Base-by-base conservation (phyloP, 2,888 invertebrate genomes). In the Drosophila stalkeri region DNA sequence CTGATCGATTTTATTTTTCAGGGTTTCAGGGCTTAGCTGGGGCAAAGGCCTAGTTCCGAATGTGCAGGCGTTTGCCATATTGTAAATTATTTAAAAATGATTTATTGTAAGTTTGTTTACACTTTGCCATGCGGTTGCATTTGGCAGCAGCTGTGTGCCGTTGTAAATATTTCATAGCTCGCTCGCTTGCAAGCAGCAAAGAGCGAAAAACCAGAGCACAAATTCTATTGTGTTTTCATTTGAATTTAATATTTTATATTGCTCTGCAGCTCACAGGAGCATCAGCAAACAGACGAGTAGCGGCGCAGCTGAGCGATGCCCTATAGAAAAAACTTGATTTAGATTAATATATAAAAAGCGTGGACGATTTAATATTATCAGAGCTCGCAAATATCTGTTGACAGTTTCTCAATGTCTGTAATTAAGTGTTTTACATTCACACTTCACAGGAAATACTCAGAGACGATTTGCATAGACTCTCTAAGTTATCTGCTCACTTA, bases 11-110 rank as follows among this genome's bases (percentile, higher is more conserved):
- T 74, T 67, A 55, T 63, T 67, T 55, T 39, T 35, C n/a, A 16
- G n/a, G 31, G n/a, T 39, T 46, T 20, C 14, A 9, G 31, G 39
- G 43, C 39, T 46, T 49, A 33, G 47, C 8, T 20, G 31, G 35
- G 35, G 12, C 14, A n/a, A 1, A 20, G 52, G 49, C 57, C 39
- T 51, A 56, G 61, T 33, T 20, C 33, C 44, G 33, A 23, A 39
- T 51, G 39, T n/a, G 18, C 44, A 49, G 51, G 61, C 57, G 51
- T 72, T 69, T 68, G 73, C 60, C 80, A 75, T 75, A 80, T 85
- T 86, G 76, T 85, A 79, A 86, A 86, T 87, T 79, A 87, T 86
- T 86, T 75, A 85, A 87, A 85, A 85, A 79, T 87, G 87, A 86
- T 85, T 85, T 85, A 85, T 85, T 80, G 79, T 85, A 87, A 85